Evolutionary conservation across 2,113 vertebrate genomes (phyloP).

Genomic region (Tachysurus vachellii): DNA sequence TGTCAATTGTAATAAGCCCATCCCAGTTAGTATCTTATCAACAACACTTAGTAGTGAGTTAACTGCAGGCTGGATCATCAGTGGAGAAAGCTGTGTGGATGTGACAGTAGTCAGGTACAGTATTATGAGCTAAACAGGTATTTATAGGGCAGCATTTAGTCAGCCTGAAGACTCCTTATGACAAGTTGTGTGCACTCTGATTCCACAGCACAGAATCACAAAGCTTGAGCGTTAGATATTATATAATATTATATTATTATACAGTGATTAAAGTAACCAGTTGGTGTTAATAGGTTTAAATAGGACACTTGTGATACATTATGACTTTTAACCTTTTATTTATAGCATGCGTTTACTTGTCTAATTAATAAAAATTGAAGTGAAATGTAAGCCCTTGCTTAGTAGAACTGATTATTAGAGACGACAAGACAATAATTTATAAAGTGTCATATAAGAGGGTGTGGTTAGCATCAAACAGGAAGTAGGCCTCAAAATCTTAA

Average conservation of each 20-base stretch:
- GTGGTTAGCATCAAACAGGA: neutral
- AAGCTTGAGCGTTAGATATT: neutral
- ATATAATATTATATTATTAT: too few relatives aligned
- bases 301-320: neutral
- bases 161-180: conserved; percentile 15
- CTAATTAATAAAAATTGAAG: neutral
- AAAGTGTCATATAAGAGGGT: neutral
- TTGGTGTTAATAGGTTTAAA: neutral
- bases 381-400: neutral
- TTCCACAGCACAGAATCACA: neutral
- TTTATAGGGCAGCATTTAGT: conserved; percentile 36
- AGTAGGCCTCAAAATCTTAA: neutral
- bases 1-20: neutral
- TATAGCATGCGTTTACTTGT: neutral
- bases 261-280: too few relatives aligned
- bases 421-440: neutral
- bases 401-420: neutral
- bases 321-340: neutral
- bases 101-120: conserved; percentile 14
- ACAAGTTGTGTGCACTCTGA: neutral
- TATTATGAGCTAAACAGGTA: conserved; percentile 21
- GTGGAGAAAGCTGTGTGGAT: neutral
- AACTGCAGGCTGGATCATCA: neutral
- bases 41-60: neutral
- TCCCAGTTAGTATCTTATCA: neutral